phyloP scores from a whole-genome alignment of 2,888 invertebrate genomes.

The Sphinx pinastri region DNA sequence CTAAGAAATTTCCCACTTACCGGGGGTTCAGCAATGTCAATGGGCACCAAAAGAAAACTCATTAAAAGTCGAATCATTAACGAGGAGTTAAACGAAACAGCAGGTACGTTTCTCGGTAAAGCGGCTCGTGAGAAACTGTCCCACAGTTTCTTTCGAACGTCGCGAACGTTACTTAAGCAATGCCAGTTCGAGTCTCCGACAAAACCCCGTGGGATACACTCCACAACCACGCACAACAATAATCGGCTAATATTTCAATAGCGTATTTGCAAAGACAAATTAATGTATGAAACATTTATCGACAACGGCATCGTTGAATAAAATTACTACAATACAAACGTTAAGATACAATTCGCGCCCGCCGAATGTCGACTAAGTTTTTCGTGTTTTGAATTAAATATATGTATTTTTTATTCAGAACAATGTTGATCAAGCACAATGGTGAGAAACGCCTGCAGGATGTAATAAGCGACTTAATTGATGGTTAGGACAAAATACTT shows the following conservation, averaged over 20 bases:
- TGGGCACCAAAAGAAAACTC: constrained; percentile 34
- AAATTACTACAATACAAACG: constrained; percentile 17
- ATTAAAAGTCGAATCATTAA: constrained; percentile 57
- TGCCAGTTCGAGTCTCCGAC: constrained; percentile 46
- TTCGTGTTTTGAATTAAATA: constrained; percentile 28
- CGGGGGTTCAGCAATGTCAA: constrained; percentile 30
- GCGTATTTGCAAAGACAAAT: constrained; percentile 15
- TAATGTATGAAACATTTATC: constrained; percentile 18
- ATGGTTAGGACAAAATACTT: constrained; percentile 25
- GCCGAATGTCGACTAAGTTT: constrained; percentile 29
- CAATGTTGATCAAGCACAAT: constrained; percentile 37
- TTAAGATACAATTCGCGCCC: constrained; percentile 5
- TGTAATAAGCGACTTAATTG: constrained; percentile 38
- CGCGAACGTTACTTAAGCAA: constrained; percentile 59
- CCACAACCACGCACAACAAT: constrained; percentile 45
- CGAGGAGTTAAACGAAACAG: constrained; percentile 56
- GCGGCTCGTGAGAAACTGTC: constrained; percentile 65
- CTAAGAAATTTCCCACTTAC: constrained; percentile 39
- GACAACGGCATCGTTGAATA: constrained; percentile 11
- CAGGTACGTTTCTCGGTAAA: constrained; percentile 60
- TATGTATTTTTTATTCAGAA: constrained; percentile 30
- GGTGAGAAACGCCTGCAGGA: constrained; percentile 41
- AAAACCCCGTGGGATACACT: constrained; percentile 63
- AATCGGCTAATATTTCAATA: constrained; percentile 30
- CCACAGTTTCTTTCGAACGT: constrained; percentile 64